Evolutionary conservation across 1,140 invertebrate species (phyloP), one percentile per base, ranked within the genome.

Genomic region (Lutraria rhynchaena): DNA sequence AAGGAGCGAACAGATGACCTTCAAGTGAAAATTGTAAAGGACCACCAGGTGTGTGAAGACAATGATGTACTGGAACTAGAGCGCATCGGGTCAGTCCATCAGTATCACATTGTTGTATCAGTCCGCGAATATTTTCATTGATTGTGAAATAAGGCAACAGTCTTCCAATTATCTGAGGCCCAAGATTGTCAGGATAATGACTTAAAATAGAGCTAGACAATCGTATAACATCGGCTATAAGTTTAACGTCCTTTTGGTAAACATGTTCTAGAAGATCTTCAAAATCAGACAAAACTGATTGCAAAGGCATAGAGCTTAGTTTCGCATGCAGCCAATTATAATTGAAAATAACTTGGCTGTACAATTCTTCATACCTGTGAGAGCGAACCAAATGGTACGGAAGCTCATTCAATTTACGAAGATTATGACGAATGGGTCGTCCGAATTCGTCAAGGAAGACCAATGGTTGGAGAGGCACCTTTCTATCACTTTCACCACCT

Each of bases 291-390:
- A 99, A 93, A 1, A 99, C 96, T 0, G 97, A 84, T 95, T 93
- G 98, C 1, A 99, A 93, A 0, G 98, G 98, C 91, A 98, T 99
- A 81, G 97, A 97, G 81, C 96, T 96, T 1, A 99, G 93, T 92
- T 99, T 99, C 0, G 98, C 98, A 90, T 99, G 97, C 0, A 99
- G 93, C 97, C 98, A 99, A 83, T 98, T 95, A 90, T 99, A 99
- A 92, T 99, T 99, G 92, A 99, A 99, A 0, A 99, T 94, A 13
- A 99, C 98, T 87, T 98, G 95, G 65, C 96, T 95, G 90, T 98
- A 99, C 0, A 99, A 93, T 92, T 99, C 98, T 77, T 97, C 96
- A 88, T 98, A 98, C 31, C 98, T 95, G 70, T 96, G 95, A 0
- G 98, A 96, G 19, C 98, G 94, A 0, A 99, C 95, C 86, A 99